These are phyloP conservation scores for Papilio protenor DNA, from an alignment of 2,888 invertebrate genomes.

Conservation along the genomic window DNA sequence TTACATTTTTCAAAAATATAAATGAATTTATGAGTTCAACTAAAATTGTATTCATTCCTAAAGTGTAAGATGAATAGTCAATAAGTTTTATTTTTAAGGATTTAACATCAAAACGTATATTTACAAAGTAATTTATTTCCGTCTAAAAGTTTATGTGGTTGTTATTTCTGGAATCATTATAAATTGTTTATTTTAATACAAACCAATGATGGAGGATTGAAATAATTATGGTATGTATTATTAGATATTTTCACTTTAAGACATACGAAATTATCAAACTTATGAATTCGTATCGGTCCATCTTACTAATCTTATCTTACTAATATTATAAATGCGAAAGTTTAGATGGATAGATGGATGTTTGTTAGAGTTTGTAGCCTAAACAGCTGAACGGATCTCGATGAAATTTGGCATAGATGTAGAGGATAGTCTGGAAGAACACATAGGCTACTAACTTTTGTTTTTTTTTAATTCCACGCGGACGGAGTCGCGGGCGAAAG, in stretches of 20 bases:
- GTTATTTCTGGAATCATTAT: not conserved
- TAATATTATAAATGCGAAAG: too few species aligned
- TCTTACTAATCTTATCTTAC: too few species aligned
- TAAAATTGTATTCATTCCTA: slow-evolving; percentile 46
- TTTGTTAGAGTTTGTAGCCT: too few species aligned
- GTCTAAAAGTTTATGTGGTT: not conserved
- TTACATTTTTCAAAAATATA: slow-evolving; percentile 48
- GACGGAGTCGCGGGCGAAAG: too few species aligned
- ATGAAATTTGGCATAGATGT: too few species aligned
- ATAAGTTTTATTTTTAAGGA: not conserved
- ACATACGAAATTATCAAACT: not conserved
- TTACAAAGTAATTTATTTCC: slow-evolving; percentile 23
- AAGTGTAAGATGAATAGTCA: slow-evolving; percentile 38
- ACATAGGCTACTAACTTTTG: too few species aligned
- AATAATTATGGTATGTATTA: not conserved
- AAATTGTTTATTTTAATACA: not conserved
- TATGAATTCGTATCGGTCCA: too few species aligned
- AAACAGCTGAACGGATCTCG: too few species aligned
- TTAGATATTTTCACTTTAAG: not conserved
- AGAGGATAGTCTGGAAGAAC: too few species aligned
- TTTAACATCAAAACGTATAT: slow-evolving; percentile 19
- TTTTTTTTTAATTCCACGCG: too few species aligned
- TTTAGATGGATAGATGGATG: too few species aligned
- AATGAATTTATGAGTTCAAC: slow-evolving; percentile 43
- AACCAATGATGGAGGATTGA: not conserved